phyloP scores from a whole-genome alignment of 2,113 vertebrate species.

The Pteruthius melanotis region DNA sequence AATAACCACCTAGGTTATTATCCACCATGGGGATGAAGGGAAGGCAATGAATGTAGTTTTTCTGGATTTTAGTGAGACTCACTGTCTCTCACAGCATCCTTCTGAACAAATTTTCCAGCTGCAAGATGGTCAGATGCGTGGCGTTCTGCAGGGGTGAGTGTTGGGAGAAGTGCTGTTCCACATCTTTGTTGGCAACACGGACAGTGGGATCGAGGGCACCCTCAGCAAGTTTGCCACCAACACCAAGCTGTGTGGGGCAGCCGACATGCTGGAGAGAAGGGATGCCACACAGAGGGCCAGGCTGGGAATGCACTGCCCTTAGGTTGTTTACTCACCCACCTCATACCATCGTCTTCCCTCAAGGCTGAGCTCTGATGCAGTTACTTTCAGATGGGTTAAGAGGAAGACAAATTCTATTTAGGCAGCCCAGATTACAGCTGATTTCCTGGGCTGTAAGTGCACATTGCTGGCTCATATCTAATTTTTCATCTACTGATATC shows the following conservation, averaged over 20 bases:
- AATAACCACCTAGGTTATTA: too few species aligned
- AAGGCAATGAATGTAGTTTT: neutral
- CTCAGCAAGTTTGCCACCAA: too few species aligned
- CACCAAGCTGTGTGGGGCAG: neutral
- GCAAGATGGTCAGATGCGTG: rapidly evolving
- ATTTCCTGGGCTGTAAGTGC: neutral
- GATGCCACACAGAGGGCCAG: too few species aligned
- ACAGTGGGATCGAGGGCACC: neutral
- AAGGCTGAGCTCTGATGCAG: neutral
- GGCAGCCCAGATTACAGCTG: neutral
- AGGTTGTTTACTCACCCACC: too few species aligned
- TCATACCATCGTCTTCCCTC: neutral
- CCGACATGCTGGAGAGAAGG: rapidly evolving
- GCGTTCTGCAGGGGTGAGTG: neutral
- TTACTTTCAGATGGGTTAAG: neutral
- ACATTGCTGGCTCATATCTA: neutral
- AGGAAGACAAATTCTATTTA: neutral
- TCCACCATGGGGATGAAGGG: too few species aligned
- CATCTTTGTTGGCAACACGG: neutral
- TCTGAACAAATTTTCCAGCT: neutral
- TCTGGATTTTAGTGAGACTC: neutral
- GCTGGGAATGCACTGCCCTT: neutral
- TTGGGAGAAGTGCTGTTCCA: neutral
- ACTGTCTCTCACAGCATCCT: neutral
- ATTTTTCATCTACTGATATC: neutral